Evolutionary conservation across 2,888 invertebrate genomes (phyloP).

Genomic region (Drosophila antonietae): DNA sequence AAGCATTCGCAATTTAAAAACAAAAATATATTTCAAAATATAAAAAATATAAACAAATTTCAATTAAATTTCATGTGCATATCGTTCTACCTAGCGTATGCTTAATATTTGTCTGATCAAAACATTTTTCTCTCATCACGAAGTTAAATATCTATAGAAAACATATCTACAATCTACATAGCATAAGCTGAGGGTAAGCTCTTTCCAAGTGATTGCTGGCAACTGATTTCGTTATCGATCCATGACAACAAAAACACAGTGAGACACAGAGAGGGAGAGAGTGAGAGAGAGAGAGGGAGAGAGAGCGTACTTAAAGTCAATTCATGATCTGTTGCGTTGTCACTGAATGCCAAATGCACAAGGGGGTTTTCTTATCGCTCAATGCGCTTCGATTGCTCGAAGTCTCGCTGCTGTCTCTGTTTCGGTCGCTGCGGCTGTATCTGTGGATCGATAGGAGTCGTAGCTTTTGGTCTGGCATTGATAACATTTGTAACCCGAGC

Average conservation of each 20-base stretch:
- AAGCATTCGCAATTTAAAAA: not conserved
- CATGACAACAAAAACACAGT: conserved; percentile 18
- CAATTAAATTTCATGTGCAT: not conserved
- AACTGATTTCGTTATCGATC: conserved; percentile 25
- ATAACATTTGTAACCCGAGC: conserved; percentile 75
- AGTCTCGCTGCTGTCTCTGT: conserved; percentile 27
- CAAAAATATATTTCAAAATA: not conserved
- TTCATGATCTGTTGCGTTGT: conserved; percentile 29
- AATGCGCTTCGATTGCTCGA: conserved; percentile 18
- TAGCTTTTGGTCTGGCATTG: conserved; percentile 65
- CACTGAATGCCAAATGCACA: conserved; percentile 28
- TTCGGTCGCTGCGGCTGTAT: conserved; percentile 33
- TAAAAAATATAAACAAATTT: not conserved
- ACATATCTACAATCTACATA: conserved; percentile 17
- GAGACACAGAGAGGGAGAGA: not conserved
- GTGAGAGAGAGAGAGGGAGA: too few species aligned
- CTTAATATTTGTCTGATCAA: conserved; percentile 1
- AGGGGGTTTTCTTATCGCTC: conserved; percentile 62
- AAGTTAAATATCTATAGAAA: not conserved
- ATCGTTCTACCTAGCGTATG: conserved; percentile 11
- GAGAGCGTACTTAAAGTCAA: conserved; percentile 17
- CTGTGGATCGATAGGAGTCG: conserved; percentile 20
- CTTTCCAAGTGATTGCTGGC: conserved; percentile 33
- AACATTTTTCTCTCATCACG: not conserved
- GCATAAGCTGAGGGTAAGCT: conserved; percentile 22